Conservation (phyloP, 2,888 invertebrate species). For the Orchesellides sinensis region DNA sequence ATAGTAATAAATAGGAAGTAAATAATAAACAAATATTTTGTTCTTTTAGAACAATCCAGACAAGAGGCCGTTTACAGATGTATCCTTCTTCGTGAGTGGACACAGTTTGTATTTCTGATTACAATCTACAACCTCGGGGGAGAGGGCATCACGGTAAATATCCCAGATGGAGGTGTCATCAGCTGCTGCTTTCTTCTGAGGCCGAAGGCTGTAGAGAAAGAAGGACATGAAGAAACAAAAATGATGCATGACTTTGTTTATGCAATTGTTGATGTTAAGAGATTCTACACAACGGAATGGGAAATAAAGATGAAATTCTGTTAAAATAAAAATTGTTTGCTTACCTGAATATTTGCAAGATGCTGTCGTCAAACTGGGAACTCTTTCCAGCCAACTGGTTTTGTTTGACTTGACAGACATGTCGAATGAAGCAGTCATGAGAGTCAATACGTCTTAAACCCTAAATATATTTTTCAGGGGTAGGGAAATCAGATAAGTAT, state of each 20-base stretch:
- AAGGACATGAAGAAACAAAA: too few relatives aligned
- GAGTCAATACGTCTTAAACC: constrained; percentile 71
- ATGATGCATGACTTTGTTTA: too few relatives aligned
- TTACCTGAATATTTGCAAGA: constrained; percentile 70
- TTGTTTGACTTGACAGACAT: constrained; percentile 71
- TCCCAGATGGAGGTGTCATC: constrained; percentile 65
- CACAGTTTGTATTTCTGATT: constrained; percentile 69
- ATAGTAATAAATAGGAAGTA: too few relatives aligned
- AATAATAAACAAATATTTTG: too few relatives aligned
- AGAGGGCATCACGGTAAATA: constrained; percentile 70
- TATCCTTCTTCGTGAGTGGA: constrained; percentile 67
- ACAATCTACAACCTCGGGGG: constrained; percentile 68
- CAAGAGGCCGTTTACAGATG: constrained; percentile 50
- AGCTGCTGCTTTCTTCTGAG: constrained; percentile 41
- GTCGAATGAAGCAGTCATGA: constrained; percentile 72
- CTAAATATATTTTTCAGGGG: too few relatives aligned
- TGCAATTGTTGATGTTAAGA: too few relatives aligned
- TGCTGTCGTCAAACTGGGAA: constrained; percentile 60
- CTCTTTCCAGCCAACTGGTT: constrained; percentile 65
- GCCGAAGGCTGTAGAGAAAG: constrained; percentile 54
- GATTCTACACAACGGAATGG: too few relatives aligned
- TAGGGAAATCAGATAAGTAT: too few relatives aligned
- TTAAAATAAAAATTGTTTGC: background rate
- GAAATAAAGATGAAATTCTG: too few relatives aligned
- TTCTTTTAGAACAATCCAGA: constrained; percentile 67